phyloP scores from a whole-genome alignment of 2,797 vertebrate genomes.

The Melanotaenia pygmaea region DNA sequence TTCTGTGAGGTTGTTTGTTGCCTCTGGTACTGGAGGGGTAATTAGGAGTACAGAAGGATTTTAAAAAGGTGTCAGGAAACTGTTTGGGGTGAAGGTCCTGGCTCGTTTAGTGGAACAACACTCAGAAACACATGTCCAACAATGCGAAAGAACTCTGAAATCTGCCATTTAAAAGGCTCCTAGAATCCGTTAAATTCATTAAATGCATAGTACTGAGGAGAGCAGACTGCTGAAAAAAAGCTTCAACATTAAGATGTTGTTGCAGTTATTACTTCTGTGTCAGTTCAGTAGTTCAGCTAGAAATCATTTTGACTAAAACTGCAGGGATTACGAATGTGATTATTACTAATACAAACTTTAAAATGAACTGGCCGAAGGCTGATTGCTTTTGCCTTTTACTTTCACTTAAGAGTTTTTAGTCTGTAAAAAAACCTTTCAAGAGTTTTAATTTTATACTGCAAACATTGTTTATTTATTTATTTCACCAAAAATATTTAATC shows the following conservation, averaged over 20 bases:
- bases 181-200: not conserved
- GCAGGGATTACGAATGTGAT: not conserved
- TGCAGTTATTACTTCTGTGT: not conserved
- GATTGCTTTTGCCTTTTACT: not conserved
- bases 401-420: too few species aligned
- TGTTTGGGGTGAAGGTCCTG: not conserved
- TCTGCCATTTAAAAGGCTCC: not conserved
- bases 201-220: not conserved
- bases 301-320: not conserved
- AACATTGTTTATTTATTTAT: not conserved
- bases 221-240: not conserved
- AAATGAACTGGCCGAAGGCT: not conserved
- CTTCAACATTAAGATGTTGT: not conserved
- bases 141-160: not conserved
- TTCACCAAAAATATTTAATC: not conserved
- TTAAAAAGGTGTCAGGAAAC: not conserved
- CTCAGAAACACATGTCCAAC: not conserved
- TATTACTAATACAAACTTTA: not conserved
- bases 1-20: not conserved
- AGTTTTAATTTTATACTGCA: too few species aligned
- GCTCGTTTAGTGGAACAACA: not conserved
- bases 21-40: not conserved
- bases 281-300: not conserved
- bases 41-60: too few species aligned
- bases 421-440: not conserved